A percentile compares a stretch with the other conserved stretches of the same genome.
Conservation (phyloP, 2,888 invertebrate genomes). For the Parnassius glacialis region DNA sequence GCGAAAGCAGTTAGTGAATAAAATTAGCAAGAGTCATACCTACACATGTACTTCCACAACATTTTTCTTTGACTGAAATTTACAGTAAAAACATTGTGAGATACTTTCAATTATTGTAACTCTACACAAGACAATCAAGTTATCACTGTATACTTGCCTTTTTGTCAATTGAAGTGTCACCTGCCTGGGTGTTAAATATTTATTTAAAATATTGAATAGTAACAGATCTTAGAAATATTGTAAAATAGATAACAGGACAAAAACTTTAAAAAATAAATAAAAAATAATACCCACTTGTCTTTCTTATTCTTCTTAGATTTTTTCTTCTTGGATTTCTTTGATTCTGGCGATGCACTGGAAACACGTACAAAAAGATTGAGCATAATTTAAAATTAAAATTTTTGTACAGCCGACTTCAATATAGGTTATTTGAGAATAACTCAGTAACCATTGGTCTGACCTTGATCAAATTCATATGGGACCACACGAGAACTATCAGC, state of each 20-base stretch:
- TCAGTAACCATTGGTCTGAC: no score
- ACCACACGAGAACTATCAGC: no score
- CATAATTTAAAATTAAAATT: no score
- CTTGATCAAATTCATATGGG: no score
- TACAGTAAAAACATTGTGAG: conserved; percentile 33
- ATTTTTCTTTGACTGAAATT: conserved; percentile 75
- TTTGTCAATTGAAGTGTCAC: conserved; percentile 66
- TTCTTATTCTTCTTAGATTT: conserved; percentile 88
- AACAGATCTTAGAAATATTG: conserved; percentile 46
- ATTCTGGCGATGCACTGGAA: conserved; percentile 86
- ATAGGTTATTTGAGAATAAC: no score
- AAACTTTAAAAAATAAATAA: conserved; percentile 25
- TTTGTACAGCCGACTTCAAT: no score
- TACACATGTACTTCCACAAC: conserved; percentile 67
- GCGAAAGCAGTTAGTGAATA: not conserved
- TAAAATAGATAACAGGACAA: conserved; percentile 34
- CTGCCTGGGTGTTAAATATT: conserved; percentile 65
- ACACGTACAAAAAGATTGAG: conserved; percentile 10
- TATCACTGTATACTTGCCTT: conserved; percentile 61
- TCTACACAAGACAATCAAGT: not conserved
- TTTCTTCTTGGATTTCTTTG: conserved; percentile 89
- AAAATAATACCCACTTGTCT: conserved; percentile 83
- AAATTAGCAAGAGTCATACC: conserved; percentile 49
- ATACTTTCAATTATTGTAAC: not conserved
- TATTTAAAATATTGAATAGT: not conserved